A percentile compares a stretch with the other conserved stretches of the same genome.
Evolutionary conservation across 2,888 invertebrate species (phyloP).

Genomic region (Folsomia candida): DNA sequence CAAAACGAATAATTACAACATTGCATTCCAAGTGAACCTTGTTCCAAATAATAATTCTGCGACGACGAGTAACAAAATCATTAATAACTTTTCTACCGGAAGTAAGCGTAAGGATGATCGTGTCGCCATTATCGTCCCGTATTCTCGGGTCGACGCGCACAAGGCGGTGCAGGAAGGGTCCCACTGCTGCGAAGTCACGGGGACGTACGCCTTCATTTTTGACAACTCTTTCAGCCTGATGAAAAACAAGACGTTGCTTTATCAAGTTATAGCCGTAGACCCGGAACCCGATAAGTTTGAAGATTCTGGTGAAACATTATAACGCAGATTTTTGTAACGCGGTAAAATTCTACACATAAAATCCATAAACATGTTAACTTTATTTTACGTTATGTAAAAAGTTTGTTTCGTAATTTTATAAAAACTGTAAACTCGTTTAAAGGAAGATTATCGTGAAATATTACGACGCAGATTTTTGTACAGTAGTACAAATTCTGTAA

Average conservation of each 20-base stretch:
- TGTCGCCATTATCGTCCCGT: background rate
- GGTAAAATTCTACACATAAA: too few species aligned
- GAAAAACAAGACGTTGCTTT: background rate
- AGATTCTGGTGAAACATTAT: background rate
- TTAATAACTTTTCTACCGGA: background rate
- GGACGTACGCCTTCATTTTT: slow-evolving; percentile 3
- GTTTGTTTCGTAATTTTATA: too few species aligned
- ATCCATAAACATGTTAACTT: too few species aligned
- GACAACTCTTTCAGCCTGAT: background rate
- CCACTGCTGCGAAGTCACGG: background rate
- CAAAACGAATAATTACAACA: slow-evolving; percentile 9
- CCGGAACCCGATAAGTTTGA: background rate
- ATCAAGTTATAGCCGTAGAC: background rate
- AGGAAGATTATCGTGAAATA: too few species aligned
- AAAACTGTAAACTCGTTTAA: too few species aligned
- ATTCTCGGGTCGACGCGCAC: background rate
- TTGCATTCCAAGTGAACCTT: slow-evolving; percentile 1
- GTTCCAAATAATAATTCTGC: background rate
- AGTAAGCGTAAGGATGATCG: background rate
- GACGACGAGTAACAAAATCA: background rate
- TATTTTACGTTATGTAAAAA: too few species aligned
- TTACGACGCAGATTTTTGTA: too few species aligned
- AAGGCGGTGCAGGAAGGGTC: background rate
- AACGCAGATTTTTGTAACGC: too few species aligned
- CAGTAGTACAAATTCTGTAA: too few species aligned